Conservation (phyloP, 1,140 invertebrate genomes). For the Manduca sexta region DNA sequence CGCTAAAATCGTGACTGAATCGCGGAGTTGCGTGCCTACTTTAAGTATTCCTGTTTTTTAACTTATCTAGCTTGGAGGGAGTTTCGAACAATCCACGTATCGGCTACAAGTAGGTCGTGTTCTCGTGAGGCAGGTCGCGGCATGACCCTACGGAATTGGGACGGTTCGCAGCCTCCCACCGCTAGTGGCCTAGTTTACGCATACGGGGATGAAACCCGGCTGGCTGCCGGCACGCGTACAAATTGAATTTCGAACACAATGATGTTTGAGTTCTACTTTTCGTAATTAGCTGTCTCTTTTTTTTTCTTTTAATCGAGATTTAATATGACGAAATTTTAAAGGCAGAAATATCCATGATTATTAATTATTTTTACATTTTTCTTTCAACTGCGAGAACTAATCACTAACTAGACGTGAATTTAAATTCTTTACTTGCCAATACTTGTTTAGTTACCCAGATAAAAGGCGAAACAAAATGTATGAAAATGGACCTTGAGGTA, state of each 20-base stretch:
- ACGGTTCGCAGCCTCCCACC: conserved; percentile 14
- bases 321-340: no score
- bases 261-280: background rate
- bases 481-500: no score
- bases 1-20: conserved; percentile 15
- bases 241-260: background rate
- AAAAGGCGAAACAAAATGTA: no score
- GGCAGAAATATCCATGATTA: no score
- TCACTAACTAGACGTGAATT: no score
- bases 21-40: conserved; percentile 12
- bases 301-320: background rate
- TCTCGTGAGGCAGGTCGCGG: conserved; percentile 52
- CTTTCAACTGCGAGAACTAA: no score
- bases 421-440: no score
- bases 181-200: conserved; percentile 27
- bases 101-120: conserved; percentile 26
- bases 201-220: conserved; percentile 15
- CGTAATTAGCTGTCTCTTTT: background rate
- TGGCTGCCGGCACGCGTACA: conserved; percentile 2
- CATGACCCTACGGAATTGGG: conserved; percentile 23
- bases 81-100: background rate
- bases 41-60: conserved; percentile 13
- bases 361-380: no score
- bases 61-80: background rate
- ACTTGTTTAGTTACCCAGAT: no score